phyloP scores from a whole-genome alignment of 2,888 invertebrate genomes.

The Cheilosia pagana region DNA sequence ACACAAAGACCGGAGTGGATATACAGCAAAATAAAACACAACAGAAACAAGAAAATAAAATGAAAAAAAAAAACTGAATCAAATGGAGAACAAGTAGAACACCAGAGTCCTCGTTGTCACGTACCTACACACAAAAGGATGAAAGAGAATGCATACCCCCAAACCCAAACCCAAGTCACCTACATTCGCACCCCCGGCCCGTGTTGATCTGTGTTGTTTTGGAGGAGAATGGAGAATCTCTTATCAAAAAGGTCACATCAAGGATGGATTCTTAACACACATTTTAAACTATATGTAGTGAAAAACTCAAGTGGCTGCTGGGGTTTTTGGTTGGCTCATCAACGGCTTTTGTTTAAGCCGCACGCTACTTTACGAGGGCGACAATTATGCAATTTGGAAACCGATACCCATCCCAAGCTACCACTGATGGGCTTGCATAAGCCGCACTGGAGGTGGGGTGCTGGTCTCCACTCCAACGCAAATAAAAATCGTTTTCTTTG shows the following conservation, averaged over 20 bases:
- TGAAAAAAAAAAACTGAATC: slow-evolving; percentile 53
- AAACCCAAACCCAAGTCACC: slow-evolving; percentile 44
- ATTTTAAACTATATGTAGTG: slow-evolving; percentile 43
- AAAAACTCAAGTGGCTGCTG: slow-evolving; percentile 15
- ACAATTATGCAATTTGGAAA: slow-evolving; percentile 56
- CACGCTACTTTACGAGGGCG: slow-evolving; percentile 7
- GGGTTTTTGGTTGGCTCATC: slow-evolving; percentile 32
- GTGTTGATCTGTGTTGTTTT: slow-evolving; percentile 43
- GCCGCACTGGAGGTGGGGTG: not conserved
- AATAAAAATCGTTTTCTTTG: slow-evolving; percentile 37
- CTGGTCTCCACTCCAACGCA: not conserved
- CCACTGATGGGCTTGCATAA: slow-evolving; percentile 64
- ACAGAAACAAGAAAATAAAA: not conserved
- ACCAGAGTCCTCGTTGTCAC: slow-evolving; percentile 41
- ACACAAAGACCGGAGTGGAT: slow-evolving; percentile 39
- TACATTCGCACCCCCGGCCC: slow-evolving; percentile 52
- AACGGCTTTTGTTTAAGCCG: slow-evolving; percentile 22
- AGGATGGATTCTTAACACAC: slow-evolving; percentile 73
- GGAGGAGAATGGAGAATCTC: slow-evolving; percentile 59
- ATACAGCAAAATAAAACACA: slow-evolving; percentile 23
- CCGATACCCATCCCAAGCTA: slow-evolving; percentile 21
- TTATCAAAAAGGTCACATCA: slow-evolving; percentile 74
- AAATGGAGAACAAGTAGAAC: slow-evolving; percentile 58
- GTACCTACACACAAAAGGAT: slow-evolving; percentile 41
- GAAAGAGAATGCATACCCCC: slow-evolving; percentile 42